Base-by-base conservation (phyloP, 2,888 invertebrate species). In the Tubulanus polymorphus region DNA sequence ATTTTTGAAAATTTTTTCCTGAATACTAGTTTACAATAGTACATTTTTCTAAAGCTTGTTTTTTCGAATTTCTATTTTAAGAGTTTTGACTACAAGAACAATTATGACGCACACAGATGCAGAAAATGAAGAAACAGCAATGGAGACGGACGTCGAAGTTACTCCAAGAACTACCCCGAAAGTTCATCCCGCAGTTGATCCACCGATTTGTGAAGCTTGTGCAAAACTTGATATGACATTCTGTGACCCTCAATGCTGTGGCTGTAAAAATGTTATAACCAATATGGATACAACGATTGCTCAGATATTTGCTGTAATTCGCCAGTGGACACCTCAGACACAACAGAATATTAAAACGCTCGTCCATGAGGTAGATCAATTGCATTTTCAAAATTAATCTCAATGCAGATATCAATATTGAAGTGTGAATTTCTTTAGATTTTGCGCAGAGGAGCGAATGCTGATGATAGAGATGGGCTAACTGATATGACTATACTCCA, bases 401-500 rank as follows among this genome's bases (percentile, higher is more conserved):
- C n/a, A n/a, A n/a, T 12, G 18, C 8, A 18, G 20, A 45, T 18
- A 23, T 3, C 25, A 20, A 3, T 46, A 3, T 2, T 46, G 20
- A 26, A 8, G 6, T 48, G 48, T 35, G 57, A n/a, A n/a, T 27
- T 48, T 51, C 64, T 64, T 6, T 68, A 82, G 81, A 75, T 81
- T 49, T 64, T 81, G 47, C 74, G 73, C 46, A 64, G 79, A 53
- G 81, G 80, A 20, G 79, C 78, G 37, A 76, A 81, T 66, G 75
- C 81, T 48, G 78, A 82, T 66, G 82, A 82, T 61, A 61, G 81
- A 53, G 82, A 82, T 72, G 80, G 80, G 2, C 65, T 82, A 28
- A 81, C 82, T 2, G 82, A 82, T 63, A 82, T 82, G 81, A 82
- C 81, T 1, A 63, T 82, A 46, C 68, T 82, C 20, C 82, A 82